Conservation (phyloP, 2,113 vertebrate species). For the Nematolebias whitei region DNA sequence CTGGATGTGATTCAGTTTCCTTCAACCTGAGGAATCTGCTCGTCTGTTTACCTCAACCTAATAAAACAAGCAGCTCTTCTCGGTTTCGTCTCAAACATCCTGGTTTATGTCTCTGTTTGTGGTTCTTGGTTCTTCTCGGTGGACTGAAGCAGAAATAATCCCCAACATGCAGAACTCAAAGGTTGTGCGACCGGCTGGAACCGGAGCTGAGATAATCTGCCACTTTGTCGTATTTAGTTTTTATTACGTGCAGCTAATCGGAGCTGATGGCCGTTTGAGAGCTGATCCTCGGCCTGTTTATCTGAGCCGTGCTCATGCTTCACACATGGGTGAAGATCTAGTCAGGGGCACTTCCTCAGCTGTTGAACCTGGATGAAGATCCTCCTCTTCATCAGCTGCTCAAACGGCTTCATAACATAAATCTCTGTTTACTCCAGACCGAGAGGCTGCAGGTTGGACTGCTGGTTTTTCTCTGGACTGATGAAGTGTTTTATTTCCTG, state of each 20-base stretch:
- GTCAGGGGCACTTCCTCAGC: slow-evolving; percentile 65
- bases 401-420: background rate
- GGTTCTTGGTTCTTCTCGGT: background rate
- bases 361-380: slow-evolving; percentile 39
- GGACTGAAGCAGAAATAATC: background rate
- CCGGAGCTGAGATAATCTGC: background rate
- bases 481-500: background rate
- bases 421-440: slow-evolving; percentile 37
- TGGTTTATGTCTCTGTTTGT: too few relatives aligned
- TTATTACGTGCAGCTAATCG: slow-evolving; percentile 39
- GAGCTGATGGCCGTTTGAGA: slow-evolving; percentile 29
- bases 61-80: background rate
- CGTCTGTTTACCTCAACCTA: too few relatives aligned
- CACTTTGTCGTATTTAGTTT: slow-evolving; percentile 19
- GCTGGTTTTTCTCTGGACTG: too few relatives aligned
- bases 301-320: slow-evolving; percentile 14
- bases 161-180: slow-evolving; percentile 6
- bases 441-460: background rate
- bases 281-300: slow-evolving; percentile 6
- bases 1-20: too few relatives aligned
- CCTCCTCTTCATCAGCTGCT: slow-evolving; percentile 19
- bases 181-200: slow-evolving; percentile 19
- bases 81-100: background rate
- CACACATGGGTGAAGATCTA: slow-evolving; percentile 35
- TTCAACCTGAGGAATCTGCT: too few relatives aligned